Base-by-base conservation (phyloP, 2,888 invertebrate species). In the Mythimna vitellina region DNA sequence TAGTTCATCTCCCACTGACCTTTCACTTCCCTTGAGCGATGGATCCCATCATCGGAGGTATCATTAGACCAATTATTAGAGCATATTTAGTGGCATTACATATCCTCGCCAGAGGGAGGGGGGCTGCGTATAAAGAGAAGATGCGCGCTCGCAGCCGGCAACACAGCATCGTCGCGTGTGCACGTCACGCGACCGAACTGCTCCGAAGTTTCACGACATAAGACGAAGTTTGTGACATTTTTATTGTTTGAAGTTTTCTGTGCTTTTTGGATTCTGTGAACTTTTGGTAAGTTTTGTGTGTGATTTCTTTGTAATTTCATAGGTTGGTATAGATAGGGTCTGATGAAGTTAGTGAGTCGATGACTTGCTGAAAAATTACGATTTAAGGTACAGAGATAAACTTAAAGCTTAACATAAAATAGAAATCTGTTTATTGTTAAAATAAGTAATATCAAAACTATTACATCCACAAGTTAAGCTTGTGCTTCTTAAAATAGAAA, bases 121-220 rank as follows among this genome's bases (percentile, higher is more conserved):
- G 94, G 93, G 85, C 78, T 73, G 80, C 88, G 89, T 93, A 94
- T 94, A 94, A 90, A 94, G 90, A 76, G 88, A 87, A 89, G 92
- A 91, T 89, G 93, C 89, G 90, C 88, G 25, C 14, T 70, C 84
- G 84, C 80, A 80, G 71, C 69, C 78, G 78, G 79, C 88, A 89
- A 85, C 90, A 92, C 92, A 91, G 89, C 90, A 80, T 73, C 77
- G 76, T 65, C 83, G 84, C 86, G 86, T 80, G 86, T 58, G 75
- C 81, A 77, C 79, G 67, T 73, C 82, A 84, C 84, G 85, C 78
- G 84, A 54, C 51, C 70, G 74, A 71, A 53, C 51, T 65, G 81
- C 75, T 61, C 63, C 74, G 69, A 76, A 81, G 58, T 73, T 73
- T 49, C 53, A 68, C 80, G 65, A 70, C 10, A 46, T 65, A 64